Percentiles rank a stretch among this genome's conserved stretches.
Evolutionary conservation across 2,113 vertebrate species (phyloP).

Genomic region (Bolborhynchus lineola): DNA sequence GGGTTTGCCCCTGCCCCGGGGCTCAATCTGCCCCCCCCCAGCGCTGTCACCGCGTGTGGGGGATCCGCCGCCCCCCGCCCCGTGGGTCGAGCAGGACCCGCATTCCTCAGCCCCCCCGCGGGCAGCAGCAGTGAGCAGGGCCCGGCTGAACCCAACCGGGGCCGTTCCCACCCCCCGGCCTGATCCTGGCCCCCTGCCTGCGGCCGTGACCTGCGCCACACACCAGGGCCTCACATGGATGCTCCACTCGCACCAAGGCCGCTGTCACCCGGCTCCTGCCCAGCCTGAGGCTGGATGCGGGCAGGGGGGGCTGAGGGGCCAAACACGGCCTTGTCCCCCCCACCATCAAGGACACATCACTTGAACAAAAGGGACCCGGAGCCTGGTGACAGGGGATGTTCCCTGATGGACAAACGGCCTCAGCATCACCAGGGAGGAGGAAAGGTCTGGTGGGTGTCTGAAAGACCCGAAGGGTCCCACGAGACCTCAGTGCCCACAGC

Average conservation of each 20-base stretch:
- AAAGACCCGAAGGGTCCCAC: accelerated
- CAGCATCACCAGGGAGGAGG: accelerated
- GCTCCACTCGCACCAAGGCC: neutral
- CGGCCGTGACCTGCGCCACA: neutral
- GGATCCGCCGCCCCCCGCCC: no score
- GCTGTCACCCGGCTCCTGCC: neutral
- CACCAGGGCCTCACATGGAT: neutral
- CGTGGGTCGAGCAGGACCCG: neutral
- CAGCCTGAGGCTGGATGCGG: no score
- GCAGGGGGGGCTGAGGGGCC: neutral
- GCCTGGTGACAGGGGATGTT: accelerated
- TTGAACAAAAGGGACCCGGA: neutral
- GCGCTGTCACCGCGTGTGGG: no score
- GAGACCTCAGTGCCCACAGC: neutral
- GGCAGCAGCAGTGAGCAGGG: no score
- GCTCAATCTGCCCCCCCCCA: no score
- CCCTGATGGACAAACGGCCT: accelerated
- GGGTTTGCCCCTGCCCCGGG: neutral
- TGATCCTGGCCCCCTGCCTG: neutral
- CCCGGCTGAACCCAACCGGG: no score
- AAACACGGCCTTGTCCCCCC: accelerated
- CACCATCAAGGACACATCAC: neutral
- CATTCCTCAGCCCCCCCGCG: neutral
- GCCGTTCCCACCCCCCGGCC: no score
- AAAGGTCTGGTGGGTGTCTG: accelerated